Base-by-base conservation (phyloP, 1,140 invertebrate genomes). In the Euwallacea fornicatus region DNA sequence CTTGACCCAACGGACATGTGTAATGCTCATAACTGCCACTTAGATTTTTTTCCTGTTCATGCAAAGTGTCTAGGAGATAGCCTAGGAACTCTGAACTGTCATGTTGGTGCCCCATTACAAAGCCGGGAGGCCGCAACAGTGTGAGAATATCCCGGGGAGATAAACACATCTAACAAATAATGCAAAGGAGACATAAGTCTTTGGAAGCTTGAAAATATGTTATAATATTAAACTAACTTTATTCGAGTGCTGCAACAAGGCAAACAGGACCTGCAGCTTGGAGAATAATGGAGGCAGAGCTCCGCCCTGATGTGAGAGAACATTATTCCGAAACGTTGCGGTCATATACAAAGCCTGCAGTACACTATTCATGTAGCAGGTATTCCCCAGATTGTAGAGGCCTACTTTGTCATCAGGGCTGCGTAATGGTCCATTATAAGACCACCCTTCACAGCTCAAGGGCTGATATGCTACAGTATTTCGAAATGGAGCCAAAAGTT, bases 1-100 rank as follows among this genome's bases (percentile, higher is more conserved):
- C 21, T 33, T 33, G 21, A 33, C 21, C 21, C 21, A 33, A 33
- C 21, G 1, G 21, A 33, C 21, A 33, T 33, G 21, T 33, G 21
- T 33, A 33, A 33, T 33, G 21, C 21, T 13, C 46, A 50, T 13
- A 11, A 13, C 46, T 13, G 10, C 7, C 47, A 1, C 11, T 44
- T 7, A 66, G 41, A 62, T 66, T 74, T 16, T 75, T 76, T 33
- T 91, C 89, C 77, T 91, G 86, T 77, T 91, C 90, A 69, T 91
- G 88, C n/a, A 92, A 76, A 58, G 86, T 83, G 76, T 92, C 89
- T 62, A 92, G 80, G 4, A 92, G 79, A 79, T 89, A 91, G 84
- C 90, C 89, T 54, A 96, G 84, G 83, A 93, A 95, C 83, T 96
- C 93, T 2, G 92, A 93, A 80, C 92, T 94, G 77, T 95, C 93